Conservation (phyloP, 2,797 vertebrate species). For the Lerista edwardsae region DNA sequence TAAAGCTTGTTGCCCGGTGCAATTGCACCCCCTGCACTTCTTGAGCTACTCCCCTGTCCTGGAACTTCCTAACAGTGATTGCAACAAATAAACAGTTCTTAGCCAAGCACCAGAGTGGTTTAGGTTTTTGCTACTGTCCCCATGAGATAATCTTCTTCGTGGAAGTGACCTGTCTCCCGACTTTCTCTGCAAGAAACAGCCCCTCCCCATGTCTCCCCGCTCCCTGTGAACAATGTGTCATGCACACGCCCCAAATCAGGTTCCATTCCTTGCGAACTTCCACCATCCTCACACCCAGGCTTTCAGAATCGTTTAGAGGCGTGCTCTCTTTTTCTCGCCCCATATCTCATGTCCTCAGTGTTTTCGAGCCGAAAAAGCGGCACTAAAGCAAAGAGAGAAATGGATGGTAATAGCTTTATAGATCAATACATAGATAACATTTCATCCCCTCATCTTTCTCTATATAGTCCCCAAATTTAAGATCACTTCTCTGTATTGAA, state of each 20-base stretch:
- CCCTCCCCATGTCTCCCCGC: too few relatives aligned
- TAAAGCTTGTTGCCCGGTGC: too few relatives aligned
- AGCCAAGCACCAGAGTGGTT: background rate
- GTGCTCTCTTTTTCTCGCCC: background rate
- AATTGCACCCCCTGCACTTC: too few relatives aligned
- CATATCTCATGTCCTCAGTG: constrained; percentile 9
- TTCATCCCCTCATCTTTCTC: constrained; percentile 14
- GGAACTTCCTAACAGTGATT: background rate
- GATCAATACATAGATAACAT: constrained; percentile 22
- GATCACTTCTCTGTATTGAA: constrained; percentile 1
- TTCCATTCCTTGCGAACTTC: background rate
- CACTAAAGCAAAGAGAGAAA: background rate
- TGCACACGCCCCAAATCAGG: background rate
- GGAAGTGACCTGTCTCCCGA: background rate
- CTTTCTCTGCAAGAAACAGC: background rate
- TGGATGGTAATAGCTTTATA: background rate
- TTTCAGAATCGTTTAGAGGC: background rate
- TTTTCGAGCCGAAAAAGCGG: background rate
- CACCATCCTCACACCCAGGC: background rate
- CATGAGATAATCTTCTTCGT: background rate
- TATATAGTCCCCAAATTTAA: background rate
- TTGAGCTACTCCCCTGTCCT: too few relatives aligned
- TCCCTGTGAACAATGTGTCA: too few relatives aligned
- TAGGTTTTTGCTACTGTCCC: background rate
- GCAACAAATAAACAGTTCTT: background rate